Evolutionary conservation across 2,888 invertebrate species (phyloP).

Genomic region (Cryptus armator): DNA sequence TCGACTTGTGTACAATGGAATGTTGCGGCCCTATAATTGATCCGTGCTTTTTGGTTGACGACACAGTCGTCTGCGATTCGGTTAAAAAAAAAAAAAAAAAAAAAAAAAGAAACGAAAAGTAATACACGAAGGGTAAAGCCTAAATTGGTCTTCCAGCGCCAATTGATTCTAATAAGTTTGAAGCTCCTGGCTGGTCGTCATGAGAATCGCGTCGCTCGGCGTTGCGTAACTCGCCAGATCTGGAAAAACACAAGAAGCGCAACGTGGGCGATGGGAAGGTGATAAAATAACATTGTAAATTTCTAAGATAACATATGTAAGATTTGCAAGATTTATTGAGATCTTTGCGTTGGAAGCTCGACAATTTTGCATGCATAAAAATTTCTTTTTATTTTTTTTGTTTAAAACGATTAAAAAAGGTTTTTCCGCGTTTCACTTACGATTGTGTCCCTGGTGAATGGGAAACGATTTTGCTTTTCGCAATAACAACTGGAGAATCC

Average conservation of each 20-base stretch:
- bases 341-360: conserved; percentile 4
- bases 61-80: conserved; percentile 16
- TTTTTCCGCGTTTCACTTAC: conserved; percentile 79
- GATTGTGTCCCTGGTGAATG: conserved; percentile 81
- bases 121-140: conserved; percentile 34
- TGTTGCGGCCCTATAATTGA: not conserved
- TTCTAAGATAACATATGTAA: not conserved
- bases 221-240: conserved; percentile 87
- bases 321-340: not conserved
- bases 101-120: not conserved
- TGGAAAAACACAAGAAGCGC: conserved; percentile 77
- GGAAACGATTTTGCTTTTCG: conserved; percentile 80
- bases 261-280: conserved; percentile 38
- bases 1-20: not conserved
- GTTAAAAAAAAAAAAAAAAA: conserved; percentile 17
- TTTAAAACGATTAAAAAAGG: conserved; percentile 38
- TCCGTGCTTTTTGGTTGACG: conserved; percentile 17
- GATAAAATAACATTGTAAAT: conserved; percentile 15
- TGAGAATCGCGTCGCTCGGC: conserved; percentile 89
- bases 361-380: conserved; percentile 19
- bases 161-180: conserved; percentile 79
- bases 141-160: conserved; percentile 47
- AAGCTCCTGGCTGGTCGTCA: conserved; percentile 85
- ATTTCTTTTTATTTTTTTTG: conserved; percentile 68
- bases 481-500: conserved; percentile 80